Base-by-base conservation (phyloP, 2,113 vertebrate species). In the Emydocephalus ijimae region DNA sequence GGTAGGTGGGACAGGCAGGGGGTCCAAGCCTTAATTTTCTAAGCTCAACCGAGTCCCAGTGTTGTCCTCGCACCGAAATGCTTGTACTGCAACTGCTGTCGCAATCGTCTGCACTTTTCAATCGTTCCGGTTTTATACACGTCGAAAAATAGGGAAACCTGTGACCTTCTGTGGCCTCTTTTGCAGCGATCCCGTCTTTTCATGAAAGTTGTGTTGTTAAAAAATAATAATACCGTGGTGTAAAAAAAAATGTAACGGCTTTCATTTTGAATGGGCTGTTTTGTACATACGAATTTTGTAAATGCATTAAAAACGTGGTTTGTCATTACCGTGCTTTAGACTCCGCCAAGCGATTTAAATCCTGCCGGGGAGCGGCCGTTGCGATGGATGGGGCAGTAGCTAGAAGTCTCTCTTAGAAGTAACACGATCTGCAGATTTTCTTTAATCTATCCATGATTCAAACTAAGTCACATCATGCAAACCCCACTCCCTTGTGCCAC, bases 261-360 rank as follows among this genome's bases (percentile, higher is more conserved):
- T 59, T 94, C 96, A 95, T 95, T 95, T 87, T 89, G 96, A 95
- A 93, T 96, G 94, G 94, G 94, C 94, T 96, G 95, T 96, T 97
- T 94, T 97, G 97, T 97, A 96, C 96, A 97, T 97, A 95, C 8
- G 5, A 97, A 96, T 97, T 97, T 97, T 97, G 96, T 97, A 96
- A 97, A 96, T 97, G 92, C 95, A 96, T 97, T 97, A 50, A 97
- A 97, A 97, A 95, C 90, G 94, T 94, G 95, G 96, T 94, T 97
- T 97, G 94, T 95, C 94, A 95, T 94, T 92, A 93, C 91, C 94
- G 92, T 96, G 94, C 89, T 94, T 93, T 0, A 34, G 91, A 61
- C 2, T 92, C 34, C 29, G 29, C n/a, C 26, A 50, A 43, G 12
- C 20, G 6, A 29, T 50, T 92, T 18, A 5, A 88, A 11, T 74